These are phyloP conservation scores for Aphaenogaster ashmeadi DNA, from an alignment of 1,140 invertebrate genomes.

Conservation along the genomic window DNA sequence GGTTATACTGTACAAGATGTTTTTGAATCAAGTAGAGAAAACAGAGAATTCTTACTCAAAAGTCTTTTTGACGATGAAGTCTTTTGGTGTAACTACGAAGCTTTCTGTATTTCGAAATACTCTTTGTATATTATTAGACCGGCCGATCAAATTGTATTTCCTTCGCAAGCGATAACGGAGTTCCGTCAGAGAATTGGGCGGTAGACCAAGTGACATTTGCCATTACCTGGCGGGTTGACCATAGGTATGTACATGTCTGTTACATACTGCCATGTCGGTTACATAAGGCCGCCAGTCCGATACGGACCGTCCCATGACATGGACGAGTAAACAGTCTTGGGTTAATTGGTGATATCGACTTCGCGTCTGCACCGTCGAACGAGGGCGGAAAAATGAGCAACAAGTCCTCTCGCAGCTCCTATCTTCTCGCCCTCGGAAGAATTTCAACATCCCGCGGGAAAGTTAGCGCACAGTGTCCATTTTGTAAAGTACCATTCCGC, in stretches of 20 bases:
- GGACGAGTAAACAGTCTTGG: constrained; percentile 34
- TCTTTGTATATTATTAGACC: neutral
- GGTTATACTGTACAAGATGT: neutral
- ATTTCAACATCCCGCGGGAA: constrained; percentile 21
- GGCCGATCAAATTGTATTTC: neutral
- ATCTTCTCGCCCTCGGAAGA: neutral
- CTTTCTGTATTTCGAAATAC: neutral
- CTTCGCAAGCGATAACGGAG: constrained; percentile 5
- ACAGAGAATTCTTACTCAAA: neutral
- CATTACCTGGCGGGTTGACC: constrained; percentile 50
- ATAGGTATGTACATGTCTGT: constrained; percentile 46
- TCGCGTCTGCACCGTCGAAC: neutral
- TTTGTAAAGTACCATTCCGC: constrained; percentile 17
- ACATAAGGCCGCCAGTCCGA: constrained; percentile 4
- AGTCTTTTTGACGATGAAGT: neutral
- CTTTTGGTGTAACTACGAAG: neutral
- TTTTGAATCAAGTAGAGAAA: neutral
- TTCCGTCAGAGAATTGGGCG: neutral
- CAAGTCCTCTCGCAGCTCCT: neutral
- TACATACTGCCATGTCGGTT: constrained; percentile 37
- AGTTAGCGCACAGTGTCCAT: constrained; percentile 5
- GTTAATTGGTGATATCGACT: constrained; percentile 60
- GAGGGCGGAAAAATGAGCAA: constrained; percentile 25
- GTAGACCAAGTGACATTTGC: constrained; percentile 28
- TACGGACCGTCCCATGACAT: constrained; percentile 12